Conservation (phyloP, 92 coral and sea anemone species). For the Umimayanthus chanpuru region DNA sequence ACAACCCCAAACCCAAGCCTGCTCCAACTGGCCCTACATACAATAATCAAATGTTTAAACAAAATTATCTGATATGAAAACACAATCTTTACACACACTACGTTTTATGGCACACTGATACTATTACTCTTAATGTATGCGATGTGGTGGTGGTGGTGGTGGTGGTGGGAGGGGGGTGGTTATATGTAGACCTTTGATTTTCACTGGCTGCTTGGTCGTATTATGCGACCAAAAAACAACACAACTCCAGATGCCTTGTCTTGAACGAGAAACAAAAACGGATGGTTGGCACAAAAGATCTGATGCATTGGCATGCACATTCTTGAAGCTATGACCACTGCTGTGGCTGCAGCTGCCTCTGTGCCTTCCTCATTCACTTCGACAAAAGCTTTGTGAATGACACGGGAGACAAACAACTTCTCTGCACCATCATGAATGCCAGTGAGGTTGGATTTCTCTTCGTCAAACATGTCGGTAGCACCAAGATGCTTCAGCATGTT, state of each 20-base stretch:
- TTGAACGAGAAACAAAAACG: constrained; percentile 76
- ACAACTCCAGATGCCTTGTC: constrained; percentile 68
- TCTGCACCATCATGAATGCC: constrained; percentile 66
- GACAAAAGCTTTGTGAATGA: constrained; percentile 90
- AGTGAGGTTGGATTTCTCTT: constrained; percentile 68
- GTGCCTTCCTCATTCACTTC: constrained; percentile 94
- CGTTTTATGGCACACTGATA: too few relatives aligned
- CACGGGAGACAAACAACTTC: constrained; percentile 69
- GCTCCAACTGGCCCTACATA: too few relatives aligned
- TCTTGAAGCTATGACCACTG: constrained; percentile 56
- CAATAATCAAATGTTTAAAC: too few relatives aligned
- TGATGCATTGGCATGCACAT: constrained; percentile 42
- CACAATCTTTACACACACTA: too few relatives aligned
- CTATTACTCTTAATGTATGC: too few relatives aligned
- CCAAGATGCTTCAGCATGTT: constrained; percentile 63
- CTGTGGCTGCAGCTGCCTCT: constrained; percentile 93
- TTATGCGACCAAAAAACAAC: constrained; percentile 75
- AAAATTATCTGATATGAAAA: too few relatives aligned
- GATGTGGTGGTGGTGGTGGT: too few relatives aligned
- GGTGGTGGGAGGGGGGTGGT: too few relatives aligned
- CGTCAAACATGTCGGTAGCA: constrained; percentile 67
- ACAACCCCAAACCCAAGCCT: too few relatives aligned
- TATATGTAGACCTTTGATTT: too few relatives aligned
- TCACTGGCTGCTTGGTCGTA: constrained; percentile 61
- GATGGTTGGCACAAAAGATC: constrained; percentile 85